Conservation (phyloP, 2,888 invertebrate species). For the Lasioglossum villosulum region DNA sequence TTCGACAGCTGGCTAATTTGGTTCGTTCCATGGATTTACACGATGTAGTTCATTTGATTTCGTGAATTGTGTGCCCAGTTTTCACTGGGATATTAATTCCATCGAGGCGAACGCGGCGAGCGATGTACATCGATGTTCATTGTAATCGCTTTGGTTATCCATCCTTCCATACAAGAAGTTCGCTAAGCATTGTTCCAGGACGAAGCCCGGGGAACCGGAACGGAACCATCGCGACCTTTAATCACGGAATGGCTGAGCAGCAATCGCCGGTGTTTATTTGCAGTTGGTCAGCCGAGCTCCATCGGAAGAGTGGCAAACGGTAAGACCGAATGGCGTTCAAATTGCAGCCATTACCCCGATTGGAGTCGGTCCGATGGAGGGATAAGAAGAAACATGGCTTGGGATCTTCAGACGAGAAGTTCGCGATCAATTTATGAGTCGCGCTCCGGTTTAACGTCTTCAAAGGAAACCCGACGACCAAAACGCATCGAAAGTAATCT, state of each 20-base stretch:
- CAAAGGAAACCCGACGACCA: not conserved
- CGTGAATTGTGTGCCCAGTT: not conserved
- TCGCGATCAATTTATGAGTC: not conserved
- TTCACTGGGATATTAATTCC: not conserved
- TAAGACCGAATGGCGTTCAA: slow-evolving; percentile 14
- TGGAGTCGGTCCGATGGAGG: slow-evolving; percentile 6
- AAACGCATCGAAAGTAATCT: not conserved
- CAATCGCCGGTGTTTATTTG: slow-evolving; percentile 24
- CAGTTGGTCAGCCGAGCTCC: slow-evolving; percentile 3
- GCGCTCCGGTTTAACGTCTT: not conserved
- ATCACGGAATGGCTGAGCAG: slow-evolving; percentile 29
- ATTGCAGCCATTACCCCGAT: slow-evolving; percentile 39
- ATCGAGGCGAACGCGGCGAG: not conserved
- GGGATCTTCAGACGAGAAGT: not conserved
- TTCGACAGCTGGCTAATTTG: not conserved
- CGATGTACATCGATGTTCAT: not conserved
- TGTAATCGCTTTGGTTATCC: not conserved
- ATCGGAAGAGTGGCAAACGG: slow-evolving; percentile 8
- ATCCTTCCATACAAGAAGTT: not conserved
- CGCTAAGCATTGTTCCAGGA: not conserved
- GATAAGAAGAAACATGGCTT: not conserved
- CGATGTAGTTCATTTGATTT: not conserved
- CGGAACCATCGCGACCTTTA: slow-evolving; percentile 17
- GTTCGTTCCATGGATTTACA: not conserved
- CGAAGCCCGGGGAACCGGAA: not conserved